Conservation (phyloP, 2,888 invertebrate species). For the Clunio marinus region DNA sequence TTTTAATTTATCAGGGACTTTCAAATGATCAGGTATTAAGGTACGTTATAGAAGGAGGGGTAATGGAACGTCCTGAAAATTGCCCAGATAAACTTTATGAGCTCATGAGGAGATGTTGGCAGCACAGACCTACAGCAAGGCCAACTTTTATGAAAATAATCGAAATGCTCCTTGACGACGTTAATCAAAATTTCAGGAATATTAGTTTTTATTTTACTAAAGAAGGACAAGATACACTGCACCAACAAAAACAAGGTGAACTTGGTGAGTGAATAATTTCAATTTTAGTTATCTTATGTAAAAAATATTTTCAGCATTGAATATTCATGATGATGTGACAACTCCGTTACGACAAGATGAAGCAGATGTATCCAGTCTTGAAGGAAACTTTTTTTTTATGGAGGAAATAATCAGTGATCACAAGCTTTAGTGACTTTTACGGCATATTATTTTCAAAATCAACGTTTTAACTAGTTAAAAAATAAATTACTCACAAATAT, state of each 20-base stretch:
- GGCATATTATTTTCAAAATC: neutral
- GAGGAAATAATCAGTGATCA: slow-evolving; percentile 41
- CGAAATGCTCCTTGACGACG: slow-evolving; percentile 65
- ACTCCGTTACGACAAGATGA: slow-evolving; percentile 48
- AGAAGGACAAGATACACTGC: slow-evolving; percentile 57
- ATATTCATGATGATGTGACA: slow-evolving; percentile 49
- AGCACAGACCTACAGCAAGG: slow-evolving; percentile 69
- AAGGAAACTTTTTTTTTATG: slow-evolving; percentile 45
- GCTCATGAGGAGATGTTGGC: slow-evolving; percentile 92
- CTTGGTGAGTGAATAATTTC: slow-evolving; percentile 7
- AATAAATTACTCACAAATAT: too few relatives aligned
- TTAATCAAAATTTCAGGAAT: slow-evolving; percentile 56
- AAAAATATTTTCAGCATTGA: slow-evolving; percentile 41
- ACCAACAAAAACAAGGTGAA: slow-evolving; percentile 48
- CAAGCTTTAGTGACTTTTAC: neutral
- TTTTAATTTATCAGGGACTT: slow-evolving; percentile 57
- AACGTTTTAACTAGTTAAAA: too few relatives aligned
- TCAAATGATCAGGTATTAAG: slow-evolving; percentile 90
- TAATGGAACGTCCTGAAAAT: slow-evolving; percentile 93
- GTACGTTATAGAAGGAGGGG: slow-evolving; percentile 84
- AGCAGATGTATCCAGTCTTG: slow-evolving; percentile 48
- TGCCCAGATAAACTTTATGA: slow-evolving; percentile 89
- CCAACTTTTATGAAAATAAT: slow-evolving; percentile 84
- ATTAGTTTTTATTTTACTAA: slow-evolving; percentile 63
- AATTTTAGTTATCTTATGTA: neutral